Conservation (phyloP, 2,797 vertebrate species). For the Sebastes steindachneri region DNA sequence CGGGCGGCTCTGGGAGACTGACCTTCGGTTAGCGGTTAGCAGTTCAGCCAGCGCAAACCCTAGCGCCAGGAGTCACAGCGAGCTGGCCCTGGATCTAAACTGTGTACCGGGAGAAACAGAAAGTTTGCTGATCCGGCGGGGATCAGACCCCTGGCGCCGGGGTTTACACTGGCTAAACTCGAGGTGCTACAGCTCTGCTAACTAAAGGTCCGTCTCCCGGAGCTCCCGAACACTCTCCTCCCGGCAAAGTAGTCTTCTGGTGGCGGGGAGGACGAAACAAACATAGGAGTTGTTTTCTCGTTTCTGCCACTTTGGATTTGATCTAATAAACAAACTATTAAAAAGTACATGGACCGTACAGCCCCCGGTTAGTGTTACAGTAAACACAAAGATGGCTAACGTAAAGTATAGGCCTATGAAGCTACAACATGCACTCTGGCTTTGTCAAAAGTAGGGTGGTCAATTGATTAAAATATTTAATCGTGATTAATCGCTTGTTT, state of each 20-base stretch:
- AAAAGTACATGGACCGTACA: neutral
- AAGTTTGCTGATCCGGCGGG: neutral
- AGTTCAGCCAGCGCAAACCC: neutral
- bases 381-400: neutral
- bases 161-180: neutral
- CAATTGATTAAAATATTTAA: too few species aligned
- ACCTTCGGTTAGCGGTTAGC: neutral
- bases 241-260: neutral
- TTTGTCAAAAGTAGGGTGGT: neutral
- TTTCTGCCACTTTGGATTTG: neutral
- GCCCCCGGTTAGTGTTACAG: neutral
- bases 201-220: neutral
- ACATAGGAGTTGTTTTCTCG: neutral
- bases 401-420: neutral
- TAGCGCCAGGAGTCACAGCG: neutral
- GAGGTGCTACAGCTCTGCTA: neutral
- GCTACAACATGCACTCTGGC: neutral
- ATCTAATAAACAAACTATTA: neutral
- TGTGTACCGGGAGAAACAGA: neutral
- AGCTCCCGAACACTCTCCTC: accelerated
- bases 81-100: neutral
- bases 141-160: neutral
- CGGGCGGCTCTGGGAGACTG: neutral
- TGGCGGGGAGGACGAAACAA: neutral
- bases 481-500: too few species aligned